Base-by-base conservation (phyloP, 2,797 vertebrate genomes). In the Manis javanica region DNA sequence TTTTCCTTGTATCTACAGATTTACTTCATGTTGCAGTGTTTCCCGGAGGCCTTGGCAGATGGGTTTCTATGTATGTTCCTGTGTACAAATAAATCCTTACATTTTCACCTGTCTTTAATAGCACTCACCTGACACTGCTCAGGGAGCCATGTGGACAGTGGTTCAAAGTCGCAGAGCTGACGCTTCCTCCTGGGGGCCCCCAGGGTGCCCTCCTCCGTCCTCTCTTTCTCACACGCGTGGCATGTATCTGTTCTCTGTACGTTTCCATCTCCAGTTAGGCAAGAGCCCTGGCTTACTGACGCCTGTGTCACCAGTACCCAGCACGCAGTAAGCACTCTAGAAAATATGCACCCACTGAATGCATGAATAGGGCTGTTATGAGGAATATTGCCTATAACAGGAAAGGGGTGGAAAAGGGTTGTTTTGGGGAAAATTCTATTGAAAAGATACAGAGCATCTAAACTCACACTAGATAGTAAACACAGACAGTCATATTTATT, bases 21-120 rank as follows among this genome's bases (percentile, higher is more conserved):
- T 74, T 0, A 0, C 57, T 94, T 94, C 92, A 74, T 86, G 90
- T 57, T 91, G 34, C 0, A 0, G 71, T 13, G 91, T 69, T 46
- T 95, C 57, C 14, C 93, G 63, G 87, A 94, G 86, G 87, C 72
- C 37, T 12, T 39, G 90, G 64, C 26, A 94, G 94, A 79, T 63
- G 16, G 49, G 92, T 87, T 91, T 59, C 83, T 85, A 57, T 61
- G 6, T 88, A 21, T 7, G n/a, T 59, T 57, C 23, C 53, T 19
- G 77, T 75, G 37, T 29, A 24, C 19, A 21, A 53, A 23, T n/a
- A 51, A 51, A 4, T 49, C 23, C 15, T 64, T 34, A 1, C 6
- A 5, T 10, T 15, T 6, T 19, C 10, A 49, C 31, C 42, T 37
- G 26, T 26, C 39, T 57, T 21, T 26, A 9, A 46, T 46, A 46